Evolutionary conservation across 1,140 invertebrate genomes (phyloP), one percentile per base, ranked within the genome.

Genomic region (Elymnias hypermnestra): DNA sequence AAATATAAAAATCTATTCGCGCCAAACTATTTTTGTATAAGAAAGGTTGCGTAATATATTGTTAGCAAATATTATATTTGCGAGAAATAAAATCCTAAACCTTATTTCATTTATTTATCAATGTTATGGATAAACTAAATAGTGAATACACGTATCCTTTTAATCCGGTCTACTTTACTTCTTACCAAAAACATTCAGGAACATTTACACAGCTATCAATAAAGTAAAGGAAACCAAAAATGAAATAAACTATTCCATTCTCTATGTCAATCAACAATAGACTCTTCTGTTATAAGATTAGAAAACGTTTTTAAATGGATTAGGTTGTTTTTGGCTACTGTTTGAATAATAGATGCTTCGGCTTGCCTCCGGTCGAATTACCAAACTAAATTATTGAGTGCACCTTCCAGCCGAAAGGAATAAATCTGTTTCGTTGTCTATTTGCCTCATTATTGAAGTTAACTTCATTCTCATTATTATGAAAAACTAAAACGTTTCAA

Each of bases 371-470:
- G 35, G 12, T 45, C 41, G 42, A 55, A 55, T 50, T 55, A 55
- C 41, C 29, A 28, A 43, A 50, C 35, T 55, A 55, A 55, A 50
- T 55, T 55, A 55, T 55, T 55, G 46, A 55, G 28, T 28, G 33
- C 33, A 45, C 46, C 40, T n/a, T 44, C 47, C 50, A 47, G 43
- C 46, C 47, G 22, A 19, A 15, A 15, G 18, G 37, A 46, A 53
- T 53, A 53, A 53, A 53, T 53, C 43, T 53, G 50, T 21, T 36
- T 36, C 41, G 42, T 33, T 44, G 48, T 37, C 26, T 41, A 46
- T 46, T 46, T 29, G 35, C 42, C 42, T 53, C 38, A 38, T 53
- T 53, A 43, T 10, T 14, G 6, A 7, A 43, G 31, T 22, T 28
- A 35, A 42, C 25, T 14, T 17, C 18, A n/a, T n/a, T n/a, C n/a